Evolutionary conservation across 92 coral and sea anemone species (phyloP), one percentile per base, ranked within the genome.

Genomic region (Montipora capitata): DNA sequence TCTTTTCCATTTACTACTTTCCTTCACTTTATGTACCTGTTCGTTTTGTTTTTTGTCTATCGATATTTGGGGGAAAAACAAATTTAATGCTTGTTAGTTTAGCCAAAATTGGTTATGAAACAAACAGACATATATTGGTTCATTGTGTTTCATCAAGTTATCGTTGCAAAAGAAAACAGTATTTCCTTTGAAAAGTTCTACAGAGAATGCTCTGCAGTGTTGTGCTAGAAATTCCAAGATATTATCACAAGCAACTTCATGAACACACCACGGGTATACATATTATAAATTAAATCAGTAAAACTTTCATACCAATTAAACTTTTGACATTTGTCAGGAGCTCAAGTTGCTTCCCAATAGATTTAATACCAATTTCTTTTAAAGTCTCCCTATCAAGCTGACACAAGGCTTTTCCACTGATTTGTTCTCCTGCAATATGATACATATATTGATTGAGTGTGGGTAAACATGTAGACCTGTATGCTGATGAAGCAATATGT

Each of bases 1-100:
- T 56, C 68, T 83, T 72, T 70, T 72, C 87, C 87, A 82, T 82
- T 82, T 78, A 67, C 72, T 78, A 40, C 83, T 67, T 67, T 78
- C 72, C 68, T 18, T 62, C 40, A 40, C 71, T 38, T 38, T 17
- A 42, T 64, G 56, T 79, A 62, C 35, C 58, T 43, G 72, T 48
- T 72, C 40, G 73, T 17, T 66, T 68, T 64, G 74, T 27, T 66
- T 64, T 68, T 65, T 64, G 72, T 64, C 74, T 42, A 68, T 14
- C 73, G 18, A 17, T 78, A 79, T 79, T 79, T 48, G 40, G 7
- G 81, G 43, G 9, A 35, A 61, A 43, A 78, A 78, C 82, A 78
- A 78, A 58, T 59, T 57, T 78, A 17, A 78, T 11, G 57, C 48
- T 49, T 74, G 71, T 78, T 15, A 78, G 68, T 59, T 66, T 58